Percentiles rank a stretch among this genome's conserved stretches.
Evolutionary conservation across 1,140 invertebrate genomes (phyloP).

Genomic region (Oppia nitens): DNA sequence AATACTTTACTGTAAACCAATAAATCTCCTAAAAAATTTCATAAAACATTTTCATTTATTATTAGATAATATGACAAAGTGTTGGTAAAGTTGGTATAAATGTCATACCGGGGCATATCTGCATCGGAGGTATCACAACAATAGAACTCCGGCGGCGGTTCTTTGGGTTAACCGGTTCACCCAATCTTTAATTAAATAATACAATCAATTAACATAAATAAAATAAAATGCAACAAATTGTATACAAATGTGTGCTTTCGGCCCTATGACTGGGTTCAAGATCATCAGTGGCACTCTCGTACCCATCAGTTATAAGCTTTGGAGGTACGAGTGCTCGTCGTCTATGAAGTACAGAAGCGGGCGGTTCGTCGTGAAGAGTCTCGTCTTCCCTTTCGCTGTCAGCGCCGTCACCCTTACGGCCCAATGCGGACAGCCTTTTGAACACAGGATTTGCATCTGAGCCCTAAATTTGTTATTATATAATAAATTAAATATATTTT

Average conservation of each 20-base stretch:
- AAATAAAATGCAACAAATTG: background rate
- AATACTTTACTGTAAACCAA: conserved; percentile 37
- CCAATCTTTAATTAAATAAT: background rate
- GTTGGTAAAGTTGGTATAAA: background rate
- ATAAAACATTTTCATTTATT: background rate
- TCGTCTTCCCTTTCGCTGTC: conserved; percentile 23
- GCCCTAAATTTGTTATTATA: conserved; percentile 2
- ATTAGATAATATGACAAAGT: background rate
- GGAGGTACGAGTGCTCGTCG: conserved; percentile 33
- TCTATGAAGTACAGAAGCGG: conserved; percentile 31
- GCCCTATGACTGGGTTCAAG: conserved; percentile 5
- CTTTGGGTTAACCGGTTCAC: conserved; percentile 3
- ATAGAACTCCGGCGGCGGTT: conserved; percentile 33
- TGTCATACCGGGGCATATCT: conserved; percentile 38
- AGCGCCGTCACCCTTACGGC: conserved; percentile 15
- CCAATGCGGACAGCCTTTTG: conserved; percentile 20
- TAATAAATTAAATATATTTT: conserved; percentile 6
- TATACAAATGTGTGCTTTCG: background rate
- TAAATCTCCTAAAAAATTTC: conserved; percentile 25
- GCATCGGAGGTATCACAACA: conserved; percentile 38
- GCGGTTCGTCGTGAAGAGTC: conserved; percentile 24
- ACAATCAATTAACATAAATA: background rate
- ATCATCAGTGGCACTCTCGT: conserved; percentile 21
- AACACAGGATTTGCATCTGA: conserved; percentile 22
- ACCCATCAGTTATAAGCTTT: conserved; percentile 26